Base-by-base conservation (phyloP, 2,888 invertebrate species). In the Pomacea canaliculata region DNA sequence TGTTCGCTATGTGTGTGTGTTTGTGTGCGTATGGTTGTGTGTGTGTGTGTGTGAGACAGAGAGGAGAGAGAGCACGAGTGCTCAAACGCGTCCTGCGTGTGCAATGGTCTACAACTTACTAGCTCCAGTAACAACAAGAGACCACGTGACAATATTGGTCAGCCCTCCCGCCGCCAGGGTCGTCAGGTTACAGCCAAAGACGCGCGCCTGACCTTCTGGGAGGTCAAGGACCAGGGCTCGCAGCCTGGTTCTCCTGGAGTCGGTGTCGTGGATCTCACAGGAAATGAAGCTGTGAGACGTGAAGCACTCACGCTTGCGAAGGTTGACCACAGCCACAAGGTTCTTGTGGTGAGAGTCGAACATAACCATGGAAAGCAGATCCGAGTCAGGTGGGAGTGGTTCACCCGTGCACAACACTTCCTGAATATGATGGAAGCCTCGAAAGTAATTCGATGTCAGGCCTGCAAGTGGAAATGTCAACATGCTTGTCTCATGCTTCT, bases 121-220 rank as follows among this genome's bases (percentile, higher is more conserved):
- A 13, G 23, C 13, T 16, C 56, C 27, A 19, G 23, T 27, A 27
- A 70, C 60, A 13, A 51, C n/a, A 23, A 72, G 4, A 9, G 65
- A 72, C 72, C 65, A 65, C 4, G 72, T 46, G 23, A 65, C 23
- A 13, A 48, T 51, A 8, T 63, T n/a, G 12, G 46, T 48, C 7
- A 19, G 27, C 5, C 49, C 48, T 18, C 72, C 51, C 0, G 72
- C 49, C 48, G 23, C 51, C 63, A 72, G 2, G 3, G 48, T 49
- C 12, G 72, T 49, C n/a, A 72, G 12, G n/a, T 72, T 72, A 72
- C 72, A 72, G 27, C 72, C 72, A 12, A 23, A 72, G 9, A n/a
- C 23, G 63, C 49, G 49, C 63, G 37, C 37, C 48, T 62, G 62
- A 37, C 62, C 72, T 23, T 46, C 51, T 0, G 62, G 19, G 9